A percentile compares a stretch with the other conserved stretches of the same genome.
These are phyloP conservation scores for Pedionomus torquatus DNA, from an alignment of 2,113 vertebrate genomes.

Conservation along the genomic window DNA sequence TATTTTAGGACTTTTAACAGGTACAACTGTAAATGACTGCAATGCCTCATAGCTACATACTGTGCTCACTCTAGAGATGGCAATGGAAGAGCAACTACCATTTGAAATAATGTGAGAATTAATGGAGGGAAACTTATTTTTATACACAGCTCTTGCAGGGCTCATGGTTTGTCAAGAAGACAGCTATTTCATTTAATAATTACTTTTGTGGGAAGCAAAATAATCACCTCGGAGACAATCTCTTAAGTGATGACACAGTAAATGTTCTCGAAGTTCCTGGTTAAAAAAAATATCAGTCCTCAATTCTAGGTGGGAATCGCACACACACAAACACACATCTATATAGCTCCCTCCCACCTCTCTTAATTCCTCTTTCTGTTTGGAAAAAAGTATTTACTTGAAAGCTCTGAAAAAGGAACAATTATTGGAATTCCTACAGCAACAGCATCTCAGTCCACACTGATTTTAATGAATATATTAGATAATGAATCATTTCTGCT, in stretches of 20 bases:
- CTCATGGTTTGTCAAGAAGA: conserved; percentile 48
- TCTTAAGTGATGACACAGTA: conserved; percentile 52
- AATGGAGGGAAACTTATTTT: background rate
- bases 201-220: conserved; percentile 67
- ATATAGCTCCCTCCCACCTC: too few species aligned
- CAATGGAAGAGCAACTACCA: background rate
- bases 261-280: conserved; percentile 26
- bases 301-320: conserved; percentile 12
- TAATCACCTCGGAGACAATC: conserved; percentile 51
- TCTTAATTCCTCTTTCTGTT: background rate
- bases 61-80: background rate
- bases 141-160: background rate
- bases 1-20: background rate
- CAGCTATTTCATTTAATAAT: conserved; percentile 71
- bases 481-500: background rate
- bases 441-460: background rate
- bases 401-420: background rate
- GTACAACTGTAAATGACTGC: background rate
- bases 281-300: background rate
- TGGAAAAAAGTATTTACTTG: background rate
- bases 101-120: conserved; percentile 17
- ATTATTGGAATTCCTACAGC: background rate
- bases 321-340: background rate
- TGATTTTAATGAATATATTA: background rate
- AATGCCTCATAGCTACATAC: background rate